Percentiles rank a stretch among this genome's conserved stretches.
Conservation (phyloP, 2,888 invertebrate species). For the Branchellion lobata region DNA sequence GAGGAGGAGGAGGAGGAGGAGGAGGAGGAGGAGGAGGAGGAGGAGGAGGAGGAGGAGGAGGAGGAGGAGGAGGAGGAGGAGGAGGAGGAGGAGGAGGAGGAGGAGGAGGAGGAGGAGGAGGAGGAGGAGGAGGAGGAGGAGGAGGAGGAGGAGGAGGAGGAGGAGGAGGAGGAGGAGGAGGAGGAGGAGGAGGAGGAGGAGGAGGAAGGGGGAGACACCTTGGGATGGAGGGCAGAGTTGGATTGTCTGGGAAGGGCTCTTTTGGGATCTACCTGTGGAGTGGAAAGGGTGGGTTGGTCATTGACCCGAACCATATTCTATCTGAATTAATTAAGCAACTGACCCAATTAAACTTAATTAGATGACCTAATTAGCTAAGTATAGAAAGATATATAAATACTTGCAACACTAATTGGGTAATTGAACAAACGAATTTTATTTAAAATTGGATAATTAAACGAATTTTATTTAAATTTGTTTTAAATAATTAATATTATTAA, state of each 20-base stretch:
- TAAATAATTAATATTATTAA: too few species aligned
- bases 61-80: neutral
- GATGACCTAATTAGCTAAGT: too few species aligned
- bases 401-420: too few species aligned
- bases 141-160: neutral
- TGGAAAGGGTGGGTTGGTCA: neutral
- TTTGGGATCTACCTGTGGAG: conserved; percentile 93
- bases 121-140: conserved; percentile 1
- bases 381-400: too few species aligned
- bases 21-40: neutral
- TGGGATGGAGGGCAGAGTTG: conserved; percentile 51
- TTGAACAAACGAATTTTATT: too few species aligned
- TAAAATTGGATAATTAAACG: too few species aligned
- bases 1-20: neutral
- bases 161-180: neutral
- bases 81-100: neutral
- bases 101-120: conserved; percentile 73
- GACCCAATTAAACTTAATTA: too few species aligned
- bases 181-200: conserved; percentile 2
- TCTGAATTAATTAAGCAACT: too few species aligned
- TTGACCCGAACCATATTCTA: too few species aligned
- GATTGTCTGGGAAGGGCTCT: conserved; percentile 83
- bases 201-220: conserved; percentile 48
- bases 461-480: too few species aligned
- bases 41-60: neutral